These are phyloP conservation scores for Penelope pileata DNA, from an alignment of 2,113 vertebrate species.

Conservation along the genomic window DNA sequence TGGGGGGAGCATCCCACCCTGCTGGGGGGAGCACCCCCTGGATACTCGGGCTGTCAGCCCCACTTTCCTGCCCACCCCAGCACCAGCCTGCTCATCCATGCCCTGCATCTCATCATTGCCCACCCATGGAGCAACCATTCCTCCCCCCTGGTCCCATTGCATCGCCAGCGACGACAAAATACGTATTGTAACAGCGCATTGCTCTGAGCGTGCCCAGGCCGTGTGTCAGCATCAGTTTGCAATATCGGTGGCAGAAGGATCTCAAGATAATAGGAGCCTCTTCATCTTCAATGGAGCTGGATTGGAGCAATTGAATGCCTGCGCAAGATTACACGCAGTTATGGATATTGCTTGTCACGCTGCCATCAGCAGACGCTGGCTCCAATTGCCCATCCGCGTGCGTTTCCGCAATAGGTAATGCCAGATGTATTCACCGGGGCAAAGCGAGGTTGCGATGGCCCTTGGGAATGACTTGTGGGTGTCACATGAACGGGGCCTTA, in stretches of 20 bases:
- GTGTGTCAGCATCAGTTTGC: slow-evolving; percentile 43
- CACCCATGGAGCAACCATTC: accelerated
- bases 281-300: slow-evolving; percentile 42
- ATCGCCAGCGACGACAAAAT: neutral
- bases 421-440: neutral
- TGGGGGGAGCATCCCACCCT: neutral
- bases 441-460: neutral
- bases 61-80: no score
- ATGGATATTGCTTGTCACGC: slow-evolving; percentile 61
- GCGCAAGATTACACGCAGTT: slow-evolving; percentile 65
- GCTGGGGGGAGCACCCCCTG: no score
- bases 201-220: slow-evolving; percentile 7
- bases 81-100: accelerated
- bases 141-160: accelerated
- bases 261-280: slow-evolving; percentile 49
- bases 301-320: slow-evolving; percentile 32
- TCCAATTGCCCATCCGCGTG: neutral
- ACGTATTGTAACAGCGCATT: neutral
- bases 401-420: slow-evolving; percentile 4
- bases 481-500: neutral
- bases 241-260: slow-evolving; percentile 38
- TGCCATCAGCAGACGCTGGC: slow-evolving; percentile 61
- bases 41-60: no score
- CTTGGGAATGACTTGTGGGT: slow-evolving; percentile 8
- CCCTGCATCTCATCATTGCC: neutral